phyloP scores from a whole-genome alignment of 2,888 invertebrate genomes.

The Drosophila pseudotakahashii region DNA sequence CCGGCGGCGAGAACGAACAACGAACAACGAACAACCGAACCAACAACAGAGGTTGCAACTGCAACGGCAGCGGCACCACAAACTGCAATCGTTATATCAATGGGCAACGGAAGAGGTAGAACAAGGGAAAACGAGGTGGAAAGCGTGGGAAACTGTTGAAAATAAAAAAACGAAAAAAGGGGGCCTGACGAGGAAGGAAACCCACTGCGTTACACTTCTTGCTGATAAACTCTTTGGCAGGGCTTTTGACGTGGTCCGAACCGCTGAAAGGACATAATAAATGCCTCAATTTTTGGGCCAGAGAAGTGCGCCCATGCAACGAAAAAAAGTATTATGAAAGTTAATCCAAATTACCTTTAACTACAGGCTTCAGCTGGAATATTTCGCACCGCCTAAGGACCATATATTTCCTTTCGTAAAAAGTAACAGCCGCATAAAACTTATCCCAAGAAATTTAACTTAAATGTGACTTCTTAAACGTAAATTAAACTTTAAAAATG shows the following conservation, averaged over 20 bases:
- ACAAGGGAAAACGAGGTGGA: slow-evolving; percentile 15
- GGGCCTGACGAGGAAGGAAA: slow-evolving; percentile 6
- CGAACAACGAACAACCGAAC: slow-evolving; percentile 21
- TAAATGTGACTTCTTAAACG: no score
- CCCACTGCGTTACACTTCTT: slow-evolving; percentile 37
- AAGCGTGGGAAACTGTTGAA: background rate
- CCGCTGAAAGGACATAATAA: slow-evolving; percentile 75
- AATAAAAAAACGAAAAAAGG: slow-evolving; percentile 5
- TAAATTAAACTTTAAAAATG: no score
- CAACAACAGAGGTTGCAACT: slow-evolving; percentile 26
- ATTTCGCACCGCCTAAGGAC: background rate
- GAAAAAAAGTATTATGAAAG: slow-evolving; percentile 55
- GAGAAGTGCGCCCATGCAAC: slow-evolving; percentile 21
- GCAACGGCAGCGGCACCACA: slow-evolving; percentile 14
- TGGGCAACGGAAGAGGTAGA: slow-evolving; percentile 12
- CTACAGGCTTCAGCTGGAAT: background rate
- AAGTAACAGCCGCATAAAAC: no score
- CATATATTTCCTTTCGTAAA: background rate
- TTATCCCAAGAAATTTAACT: no score
- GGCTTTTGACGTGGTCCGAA: slow-evolving; percentile 59
- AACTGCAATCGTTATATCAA: slow-evolving; percentile 33
- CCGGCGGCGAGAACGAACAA: slow-evolving; percentile 14
- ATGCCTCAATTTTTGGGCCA: slow-evolving; percentile 45
- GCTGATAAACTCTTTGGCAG: slow-evolving; percentile 73
- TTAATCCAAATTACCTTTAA: slow-evolving; percentile 23